A percentile compares a stretch with the other conserved stretches of the same genome.
Conservation (phyloP, 2,888 invertebrate species). For the Spisula solida region DNA sequence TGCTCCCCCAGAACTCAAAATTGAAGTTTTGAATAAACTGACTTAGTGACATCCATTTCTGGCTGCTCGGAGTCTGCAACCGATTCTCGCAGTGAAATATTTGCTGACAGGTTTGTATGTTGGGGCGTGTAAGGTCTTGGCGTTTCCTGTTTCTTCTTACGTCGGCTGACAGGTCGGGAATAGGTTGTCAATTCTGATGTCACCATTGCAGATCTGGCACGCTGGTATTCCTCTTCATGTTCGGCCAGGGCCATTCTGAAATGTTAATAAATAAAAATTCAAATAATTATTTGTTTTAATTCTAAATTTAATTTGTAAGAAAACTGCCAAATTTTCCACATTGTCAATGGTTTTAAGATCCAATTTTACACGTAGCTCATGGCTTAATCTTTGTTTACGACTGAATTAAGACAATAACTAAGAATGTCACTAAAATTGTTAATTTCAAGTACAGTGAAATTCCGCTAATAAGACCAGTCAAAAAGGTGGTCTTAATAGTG, state of each 20-base stretch:
- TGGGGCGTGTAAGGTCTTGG: conserved; percentile 85
- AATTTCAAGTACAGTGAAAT: too few relatives aligned
- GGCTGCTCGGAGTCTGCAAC: conserved; percentile 48
- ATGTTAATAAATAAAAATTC: not conserved
- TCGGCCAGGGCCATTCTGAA: conserved; percentile 68
- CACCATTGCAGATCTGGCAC: conserved; percentile 62
- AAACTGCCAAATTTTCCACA: too few relatives aligned
- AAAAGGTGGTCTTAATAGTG: too few relatives aligned
- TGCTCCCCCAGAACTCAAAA: too few relatives aligned
- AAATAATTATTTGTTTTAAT: too few relatives aligned
- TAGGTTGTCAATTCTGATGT: conserved; percentile 62
- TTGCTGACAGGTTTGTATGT: conserved; percentile 78
- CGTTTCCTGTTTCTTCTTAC: conserved; percentile 74
- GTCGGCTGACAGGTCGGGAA: conserved; percentile 69
- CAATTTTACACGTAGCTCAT: too few relatives aligned
- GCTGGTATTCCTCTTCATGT: conserved; percentile 62
- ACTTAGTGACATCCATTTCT: conserved; percentile 61
- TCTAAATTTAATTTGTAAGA: too few relatives aligned
- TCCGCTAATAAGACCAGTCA: too few relatives aligned
- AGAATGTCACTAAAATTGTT: too few relatives aligned
- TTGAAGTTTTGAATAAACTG: not conserved
- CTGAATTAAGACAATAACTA: too few relatives aligned
- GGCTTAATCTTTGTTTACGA: too few relatives aligned
- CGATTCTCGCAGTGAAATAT: conserved; percentile 58
- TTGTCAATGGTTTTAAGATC: too few relatives aligned